Conservation (phyloP, 2,888 invertebrate species). For the Trissonchulus latispiculum region DNA sequence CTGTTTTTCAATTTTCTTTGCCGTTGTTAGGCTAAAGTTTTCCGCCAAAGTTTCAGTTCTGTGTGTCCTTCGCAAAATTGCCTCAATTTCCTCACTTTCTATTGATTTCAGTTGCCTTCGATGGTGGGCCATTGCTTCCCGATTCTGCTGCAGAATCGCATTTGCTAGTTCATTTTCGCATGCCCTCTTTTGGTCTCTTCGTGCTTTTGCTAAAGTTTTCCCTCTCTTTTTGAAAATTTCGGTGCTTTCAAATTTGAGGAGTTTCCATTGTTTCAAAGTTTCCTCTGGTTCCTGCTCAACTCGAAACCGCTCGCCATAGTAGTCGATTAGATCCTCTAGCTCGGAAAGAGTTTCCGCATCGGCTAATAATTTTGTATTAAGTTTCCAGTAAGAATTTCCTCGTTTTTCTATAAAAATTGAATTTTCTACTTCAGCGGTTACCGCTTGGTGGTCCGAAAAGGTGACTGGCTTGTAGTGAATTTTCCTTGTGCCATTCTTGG, state of each 20-base stretch:
- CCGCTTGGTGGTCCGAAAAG: not conserved
- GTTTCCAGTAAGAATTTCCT: not conserved
- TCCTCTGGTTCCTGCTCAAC: no score
- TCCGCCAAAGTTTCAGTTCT: not conserved
- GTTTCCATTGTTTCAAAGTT: no score
- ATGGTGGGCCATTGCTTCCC: no score
- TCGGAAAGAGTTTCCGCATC: no score
- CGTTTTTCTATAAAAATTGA: not conserved
- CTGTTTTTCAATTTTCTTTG: not conserved
- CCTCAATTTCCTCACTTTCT: not conserved
- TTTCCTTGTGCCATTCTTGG: not conserved
- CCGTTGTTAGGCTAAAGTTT: not conserved
- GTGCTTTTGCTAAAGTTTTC: no score
- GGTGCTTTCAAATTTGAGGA: no score
- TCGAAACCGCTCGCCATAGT: no score
- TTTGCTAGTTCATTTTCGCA: no score
- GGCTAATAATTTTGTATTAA: not conserved
- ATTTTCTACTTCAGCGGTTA: not conserved
- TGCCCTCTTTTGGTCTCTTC: no score
- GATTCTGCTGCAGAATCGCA: no score
- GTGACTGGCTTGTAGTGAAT: not conserved
- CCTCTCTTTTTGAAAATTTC: no score
- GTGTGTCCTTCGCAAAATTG: not conserved
- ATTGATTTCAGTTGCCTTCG: not conserved
- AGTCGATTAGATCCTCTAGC: no score